Percentiles rank a stretch among this genome's conserved stretches.
phyloP scores from a whole-genome alignment of 2,113 vertebrate genomes.

The Larimichthys polyactis region DNA sequence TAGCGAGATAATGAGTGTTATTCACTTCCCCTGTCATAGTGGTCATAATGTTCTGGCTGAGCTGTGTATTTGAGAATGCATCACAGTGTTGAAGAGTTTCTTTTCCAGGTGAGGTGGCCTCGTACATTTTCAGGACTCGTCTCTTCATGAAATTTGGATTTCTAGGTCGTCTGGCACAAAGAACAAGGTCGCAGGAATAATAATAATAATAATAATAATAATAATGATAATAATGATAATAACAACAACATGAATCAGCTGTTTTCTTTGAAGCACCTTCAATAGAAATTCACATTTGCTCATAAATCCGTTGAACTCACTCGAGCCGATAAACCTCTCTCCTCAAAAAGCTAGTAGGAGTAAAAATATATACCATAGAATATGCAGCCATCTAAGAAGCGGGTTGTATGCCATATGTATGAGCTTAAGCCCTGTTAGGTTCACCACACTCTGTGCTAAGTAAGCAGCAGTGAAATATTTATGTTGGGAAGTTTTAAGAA shows the following conservation, averaged over 20 bases:
- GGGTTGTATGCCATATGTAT: conserved; percentile 11
- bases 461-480: conserved; percentile 69
- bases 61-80: neutral
- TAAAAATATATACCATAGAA: conserved; percentile 55
- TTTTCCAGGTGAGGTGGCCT: neutral
- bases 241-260: neutral
- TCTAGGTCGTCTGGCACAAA: neutral
- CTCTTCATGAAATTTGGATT: neutral
- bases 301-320: neutral
- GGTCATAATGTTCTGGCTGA: no score
- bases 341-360: conserved; percentile 25
- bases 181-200: neutral
- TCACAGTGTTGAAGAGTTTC: neutral
- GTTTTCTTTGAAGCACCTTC: conserved; percentile 14
- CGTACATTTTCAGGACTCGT: neutral
- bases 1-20: no score
- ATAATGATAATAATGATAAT: neutral
- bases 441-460: conserved; percentile 47
- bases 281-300: neutral
- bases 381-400: conserved; percentile 56
- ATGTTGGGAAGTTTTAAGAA: conserved; percentile 46
- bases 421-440: conserved; percentile 35
- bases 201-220: neutral
- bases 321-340: neutral
- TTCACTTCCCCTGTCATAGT: no score